These are phyloP conservation scores for Microctonus brassicae DNA, from an alignment of 2,888 invertebrate species.

Conservation along the genomic window DNA sequence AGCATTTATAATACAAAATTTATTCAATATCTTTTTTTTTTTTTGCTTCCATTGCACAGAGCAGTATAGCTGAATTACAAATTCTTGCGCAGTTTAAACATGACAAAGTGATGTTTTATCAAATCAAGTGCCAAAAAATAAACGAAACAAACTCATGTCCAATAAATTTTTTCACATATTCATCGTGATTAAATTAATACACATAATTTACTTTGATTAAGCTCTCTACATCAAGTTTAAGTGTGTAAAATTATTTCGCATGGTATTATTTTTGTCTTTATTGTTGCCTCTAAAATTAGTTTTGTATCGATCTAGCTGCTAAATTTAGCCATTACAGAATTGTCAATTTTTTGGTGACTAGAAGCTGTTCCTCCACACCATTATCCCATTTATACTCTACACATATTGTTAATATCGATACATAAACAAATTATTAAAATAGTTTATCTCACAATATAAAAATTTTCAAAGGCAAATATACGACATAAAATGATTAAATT, in stretches of 20 bases:
- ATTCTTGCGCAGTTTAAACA: neutral
- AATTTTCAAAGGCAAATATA: neutral
- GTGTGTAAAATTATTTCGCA: too few species aligned
- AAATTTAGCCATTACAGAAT: neutral
- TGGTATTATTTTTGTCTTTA: neutral
- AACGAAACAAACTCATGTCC: neutral
- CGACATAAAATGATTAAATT: neutral
- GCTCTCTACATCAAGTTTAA: neutral
- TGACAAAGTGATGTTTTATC: neutral
- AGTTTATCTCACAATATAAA: neutral
- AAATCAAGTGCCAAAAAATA: neutral
- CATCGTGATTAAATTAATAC: neutral
- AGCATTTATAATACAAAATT: neutral
- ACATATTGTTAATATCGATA: neutral
- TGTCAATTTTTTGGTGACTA: neutral
- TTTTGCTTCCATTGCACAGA: neutral
- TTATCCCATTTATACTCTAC: neutral
- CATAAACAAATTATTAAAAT: neutral
- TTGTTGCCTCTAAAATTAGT: neutral
- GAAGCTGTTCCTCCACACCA: neutral
- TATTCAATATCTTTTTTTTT: neutral
- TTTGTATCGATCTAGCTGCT: constrained; percentile 1
- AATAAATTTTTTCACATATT: neutral
- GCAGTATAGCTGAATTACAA: neutral
- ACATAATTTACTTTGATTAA: neutral